Evolutionary conservation across 2,797 vertebrate species (phyloP).

Genomic region (Etheostoma nigrum): DNA sequence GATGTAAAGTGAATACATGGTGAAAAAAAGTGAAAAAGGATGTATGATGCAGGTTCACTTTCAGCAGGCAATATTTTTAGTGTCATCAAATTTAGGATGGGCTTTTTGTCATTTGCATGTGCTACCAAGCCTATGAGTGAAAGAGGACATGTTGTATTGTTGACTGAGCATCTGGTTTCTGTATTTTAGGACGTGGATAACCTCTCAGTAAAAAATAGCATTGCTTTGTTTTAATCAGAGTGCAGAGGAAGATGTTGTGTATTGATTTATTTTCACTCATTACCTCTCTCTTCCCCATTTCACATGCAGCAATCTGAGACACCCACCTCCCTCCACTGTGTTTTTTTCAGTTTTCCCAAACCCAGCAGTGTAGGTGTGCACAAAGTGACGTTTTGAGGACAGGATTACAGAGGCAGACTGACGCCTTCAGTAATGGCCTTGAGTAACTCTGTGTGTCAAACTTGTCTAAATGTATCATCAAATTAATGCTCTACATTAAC

Average conservation of each 20-base stretch:
- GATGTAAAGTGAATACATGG: not conserved
- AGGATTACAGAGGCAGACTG: conserved; percentile 56
- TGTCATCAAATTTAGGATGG: conserved; percentile 20
- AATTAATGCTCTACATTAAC: conserved; percentile 64
- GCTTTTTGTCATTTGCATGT: conserved; percentile 37
- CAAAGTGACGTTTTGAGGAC: conserved; percentile 74
- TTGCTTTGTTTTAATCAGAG: conserved; percentile 44
- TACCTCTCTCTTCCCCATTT: conserved; percentile 35
- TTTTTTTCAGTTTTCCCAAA: conserved; percentile 51
- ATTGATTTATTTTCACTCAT: conserved; percentile 62
- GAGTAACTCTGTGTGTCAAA: conserved; percentile 69
- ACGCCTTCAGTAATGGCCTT: conserved; percentile 61
- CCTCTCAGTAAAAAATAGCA: conserved; percentile 23
- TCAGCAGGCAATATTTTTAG: conserved; percentile 40
- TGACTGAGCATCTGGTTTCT: conserved; percentile 41
- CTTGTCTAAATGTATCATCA: conserved; percentile 59
- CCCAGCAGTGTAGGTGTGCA: conserved; percentile 48
- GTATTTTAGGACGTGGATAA: conserved; percentile 33
- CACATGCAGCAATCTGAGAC: conserved; percentile 25
- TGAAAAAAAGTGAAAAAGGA: conserved; percentile 7
- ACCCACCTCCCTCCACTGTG: conserved; percentile 26
- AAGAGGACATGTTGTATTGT: conserved; percentile 15
- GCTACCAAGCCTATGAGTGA: conserved; percentile 10
- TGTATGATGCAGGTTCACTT: conserved; percentile 29
- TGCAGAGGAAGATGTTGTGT: conserved; percentile 42